Evolutionary conservation across 2,113 vertebrate genomes (phyloP).

Genomic region (Vombatus ursinus): DNA sequence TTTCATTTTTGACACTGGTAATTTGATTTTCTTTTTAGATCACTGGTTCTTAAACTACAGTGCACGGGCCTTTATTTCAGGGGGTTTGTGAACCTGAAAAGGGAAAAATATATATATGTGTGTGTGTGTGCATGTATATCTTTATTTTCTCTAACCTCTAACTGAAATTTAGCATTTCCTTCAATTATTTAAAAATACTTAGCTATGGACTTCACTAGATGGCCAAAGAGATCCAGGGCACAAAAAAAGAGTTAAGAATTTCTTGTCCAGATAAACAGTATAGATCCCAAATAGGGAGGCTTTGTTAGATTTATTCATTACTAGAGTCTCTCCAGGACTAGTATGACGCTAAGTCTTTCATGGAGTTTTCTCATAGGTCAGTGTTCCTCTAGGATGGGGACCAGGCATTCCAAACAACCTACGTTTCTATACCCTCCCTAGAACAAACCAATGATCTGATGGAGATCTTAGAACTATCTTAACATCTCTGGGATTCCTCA

Average conservation of each 20-base stretch:
- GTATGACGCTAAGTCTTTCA: not conserved
- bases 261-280: not conserved
- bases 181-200: not conserved
- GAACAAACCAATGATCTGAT: not conserved
- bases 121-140: too few species aligned
- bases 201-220: not conserved
- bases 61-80: not conserved
- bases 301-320: not conserved
- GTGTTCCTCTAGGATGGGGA: not conserved
- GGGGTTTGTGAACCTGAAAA: not conserved
- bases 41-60: not conserved
- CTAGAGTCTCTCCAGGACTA: not conserved
- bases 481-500: not conserved
- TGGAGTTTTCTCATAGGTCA: not conserved
- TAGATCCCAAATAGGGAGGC: not conserved
- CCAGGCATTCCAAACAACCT: not conserved
- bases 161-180: not conserved
- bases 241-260: not conserved
- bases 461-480: not conserved
- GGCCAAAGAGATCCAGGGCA: not conserved
- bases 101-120: too few species aligned
- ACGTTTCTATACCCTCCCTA: not conserved
- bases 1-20: not conserved
- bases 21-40: not conserved
- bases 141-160: not conserved